A percentile compares a stretch with the other conserved stretches of the same genome.
Conservation (phyloP, 2,888 invertebrate genomes). For the Selenia dentaria region DNA sequence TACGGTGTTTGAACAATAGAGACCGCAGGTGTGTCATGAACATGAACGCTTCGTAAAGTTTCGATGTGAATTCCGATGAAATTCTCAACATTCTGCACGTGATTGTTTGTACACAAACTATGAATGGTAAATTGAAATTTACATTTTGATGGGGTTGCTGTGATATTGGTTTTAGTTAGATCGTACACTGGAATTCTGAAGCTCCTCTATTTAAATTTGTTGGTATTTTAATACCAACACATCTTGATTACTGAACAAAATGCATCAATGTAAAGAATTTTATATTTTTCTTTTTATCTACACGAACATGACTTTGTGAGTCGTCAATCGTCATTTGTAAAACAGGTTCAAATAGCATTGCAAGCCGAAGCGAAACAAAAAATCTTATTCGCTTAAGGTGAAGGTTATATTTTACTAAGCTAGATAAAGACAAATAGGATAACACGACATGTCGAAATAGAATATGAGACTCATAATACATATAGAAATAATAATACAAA, state of each 20-base stretch:
- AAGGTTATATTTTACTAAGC: constrained; percentile 7
- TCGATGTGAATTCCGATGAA: constrained; percentile 7
- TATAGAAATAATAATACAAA: no score
- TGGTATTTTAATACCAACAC: no score
- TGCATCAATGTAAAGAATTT: neutral
- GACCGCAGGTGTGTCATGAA: constrained; percentile 17
- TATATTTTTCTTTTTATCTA: constrained; percentile 1
- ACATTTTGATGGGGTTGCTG: constrained; percentile 10
- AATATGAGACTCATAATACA: no score
- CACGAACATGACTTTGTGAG: constrained; percentile 3
- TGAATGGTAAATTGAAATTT: constrained; percentile 13
- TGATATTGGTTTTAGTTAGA: constrained; percentile 7
- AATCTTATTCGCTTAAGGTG: constrained; percentile 18
- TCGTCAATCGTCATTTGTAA: constrained; percentile 5
- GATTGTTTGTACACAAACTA: constrained; percentile 1
- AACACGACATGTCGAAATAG: no score
- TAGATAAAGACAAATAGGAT: no score
- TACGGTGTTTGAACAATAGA: constrained; percentile 14
- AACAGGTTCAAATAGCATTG: constrained; percentile 26
- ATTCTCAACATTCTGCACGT: constrained; percentile 16
- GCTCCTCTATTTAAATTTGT: no score
- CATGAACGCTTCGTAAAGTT: constrained; percentile 4
- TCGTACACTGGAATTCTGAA: no score
- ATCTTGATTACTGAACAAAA: no score
- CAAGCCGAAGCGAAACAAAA: constrained; percentile 13